Conservation (phyloP, 2,888 invertebrate genomes). For the Synergus laeviventris region DNA sequence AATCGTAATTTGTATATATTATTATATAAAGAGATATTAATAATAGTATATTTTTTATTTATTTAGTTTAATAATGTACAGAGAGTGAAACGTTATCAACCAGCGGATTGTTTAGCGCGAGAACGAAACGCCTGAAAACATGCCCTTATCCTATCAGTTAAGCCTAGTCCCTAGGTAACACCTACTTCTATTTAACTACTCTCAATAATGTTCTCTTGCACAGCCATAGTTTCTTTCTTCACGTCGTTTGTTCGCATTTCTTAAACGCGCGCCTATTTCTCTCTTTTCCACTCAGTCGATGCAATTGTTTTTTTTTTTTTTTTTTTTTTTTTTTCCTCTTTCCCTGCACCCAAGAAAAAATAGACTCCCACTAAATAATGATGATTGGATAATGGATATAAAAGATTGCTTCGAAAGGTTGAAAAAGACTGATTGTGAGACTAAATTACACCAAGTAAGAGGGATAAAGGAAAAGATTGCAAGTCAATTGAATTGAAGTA, state of each 20-base stretch:
- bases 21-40: constrained; percentile 73
- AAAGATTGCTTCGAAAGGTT: not conserved
- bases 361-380: constrained; percentile 1
- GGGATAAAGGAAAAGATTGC: not conserved
- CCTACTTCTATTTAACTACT: constrained; percentile 73
- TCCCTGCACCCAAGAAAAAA: not conserved
- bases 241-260: constrained; percentile 50
- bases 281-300: constrained; percentile 33
- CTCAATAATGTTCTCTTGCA: constrained; percentile 74
- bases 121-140: constrained; percentile 65
- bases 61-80: constrained; percentile 73
- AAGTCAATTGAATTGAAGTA: not conserved
- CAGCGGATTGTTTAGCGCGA: constrained; percentile 51
- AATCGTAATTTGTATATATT: constrained; percentile 69
- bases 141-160: constrained; percentile 71
- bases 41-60: constrained; percentile 67
- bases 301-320: not conserved
- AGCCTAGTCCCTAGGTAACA: constrained; percentile 74
- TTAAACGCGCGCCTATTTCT: constrained; percentile 43
- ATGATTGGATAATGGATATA: not conserved
- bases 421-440: not conserved
- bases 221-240: constrained; percentile 73
- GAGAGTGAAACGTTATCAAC: constrained; percentile 60
- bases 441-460: not conserved
- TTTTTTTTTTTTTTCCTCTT: not conserved